Evolutionary conservation across 2,888 invertebrate genomes (phyloP), one percentile per base, ranked within the genome.

Genomic region (Eupithecia subfuscata): DNA sequence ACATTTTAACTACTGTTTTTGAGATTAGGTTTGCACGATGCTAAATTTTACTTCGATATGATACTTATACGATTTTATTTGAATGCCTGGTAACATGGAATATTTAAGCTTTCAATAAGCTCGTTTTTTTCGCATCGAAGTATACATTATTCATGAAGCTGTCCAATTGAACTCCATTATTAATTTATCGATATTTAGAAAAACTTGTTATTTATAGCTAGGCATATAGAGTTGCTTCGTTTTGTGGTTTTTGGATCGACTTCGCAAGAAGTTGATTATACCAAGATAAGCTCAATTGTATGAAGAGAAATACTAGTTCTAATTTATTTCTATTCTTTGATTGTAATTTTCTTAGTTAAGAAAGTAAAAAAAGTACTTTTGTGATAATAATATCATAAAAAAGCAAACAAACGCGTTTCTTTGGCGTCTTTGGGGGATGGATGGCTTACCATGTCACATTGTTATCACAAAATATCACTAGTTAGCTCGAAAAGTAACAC

Each of bases 191-290:
- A 68, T 69, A 64, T 75, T 69, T 64, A 72, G 72, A 75, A 77
- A 73, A 79, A 77, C 75, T 71, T 69, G 43, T 67, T 69, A 79
- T 77, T 72, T 77, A 73, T 75, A 45, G 65, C 73, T 75, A 69
- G 64, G 56, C 34, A 60, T 70, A 60, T 8, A n/a, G 40, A 63
- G 70, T 64, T 60, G 73, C 76, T 67, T 65, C 69, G 67, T 73
- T 78, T 64, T 78, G 75, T 71, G n/a, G 52, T 73, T 75, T 76
- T 73, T 69, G 18, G 63, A 76, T 67, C 69, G 34, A 69, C 25
- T 52, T 70, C 22, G 12, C 12, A n/a, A 40, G 5, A n/a, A 43
- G 22, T 67, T 64, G 30, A 34, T 64, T 3, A 67, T 34, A n/a
- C 30, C 9, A 40, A 30, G 30, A 3, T 30, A 2, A 30, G 30